Evolutionary conservation across 2,113 vertebrate species (phyloP).

Genomic region (Salvelinus sp.): DNA sequence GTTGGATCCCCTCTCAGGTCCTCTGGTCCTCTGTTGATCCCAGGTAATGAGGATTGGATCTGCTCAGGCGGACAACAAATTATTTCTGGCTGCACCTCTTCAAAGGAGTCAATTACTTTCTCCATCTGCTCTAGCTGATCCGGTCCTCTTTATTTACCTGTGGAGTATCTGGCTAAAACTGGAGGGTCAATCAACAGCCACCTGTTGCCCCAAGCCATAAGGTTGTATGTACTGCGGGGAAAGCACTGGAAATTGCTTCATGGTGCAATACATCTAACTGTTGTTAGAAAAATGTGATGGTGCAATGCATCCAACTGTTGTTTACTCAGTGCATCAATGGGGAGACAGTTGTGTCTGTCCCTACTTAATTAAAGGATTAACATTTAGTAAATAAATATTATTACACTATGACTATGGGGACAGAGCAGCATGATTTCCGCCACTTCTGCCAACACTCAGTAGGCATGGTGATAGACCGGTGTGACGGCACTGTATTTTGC

Average conservation of each 20-base stretch:
- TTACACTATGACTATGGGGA: background rate
- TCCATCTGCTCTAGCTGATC: slow-evolving; percentile 32
- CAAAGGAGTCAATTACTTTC: slow-evolving; percentile 42
- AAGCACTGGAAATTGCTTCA: no score
- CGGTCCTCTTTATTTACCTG: slow-evolving; percentile 11
- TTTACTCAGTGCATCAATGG: no score
- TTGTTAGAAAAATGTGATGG: no score
- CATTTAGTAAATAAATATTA: background rate
- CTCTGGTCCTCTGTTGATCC: slow-evolving; percentile 26
- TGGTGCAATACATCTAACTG: no score
- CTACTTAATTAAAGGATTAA: background rate
- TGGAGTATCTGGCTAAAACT: background rate
- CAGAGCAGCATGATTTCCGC: background rate
- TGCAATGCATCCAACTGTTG: no score
- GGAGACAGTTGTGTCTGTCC: no score
- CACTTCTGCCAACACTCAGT: background rate
- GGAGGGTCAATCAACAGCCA: slow-evolving; percentile 11
- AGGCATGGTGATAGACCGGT: background rate
- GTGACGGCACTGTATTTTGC: background rate
- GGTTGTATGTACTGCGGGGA: background rate
- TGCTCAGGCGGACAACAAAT: slow-evolving; percentile 33
- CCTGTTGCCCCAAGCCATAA: slow-evolving; percentile 20
- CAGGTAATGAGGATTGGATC: slow-evolving; percentile 46
- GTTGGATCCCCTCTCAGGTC: slow-evolving; percentile 17
- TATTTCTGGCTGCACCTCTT: slow-evolving; percentile 35